These are phyloP conservation scores for Agelaius phoeniceus DNA, from an alignment of 2,113 vertebrate species.

Conservation along the genomic window DNA sequence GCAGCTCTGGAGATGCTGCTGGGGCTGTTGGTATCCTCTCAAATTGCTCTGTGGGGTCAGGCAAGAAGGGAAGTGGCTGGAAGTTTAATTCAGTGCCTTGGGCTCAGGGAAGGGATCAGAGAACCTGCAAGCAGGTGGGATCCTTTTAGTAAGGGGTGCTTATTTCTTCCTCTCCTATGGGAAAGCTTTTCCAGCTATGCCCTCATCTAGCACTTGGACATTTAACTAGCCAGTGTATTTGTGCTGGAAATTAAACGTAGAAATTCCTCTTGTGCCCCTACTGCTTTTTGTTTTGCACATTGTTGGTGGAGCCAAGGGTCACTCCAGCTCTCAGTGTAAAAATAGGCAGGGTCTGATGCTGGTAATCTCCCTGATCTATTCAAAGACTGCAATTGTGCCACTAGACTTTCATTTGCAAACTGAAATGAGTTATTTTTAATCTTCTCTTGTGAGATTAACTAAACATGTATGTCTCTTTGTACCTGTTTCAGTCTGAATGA, in stretches of 20 bases:
- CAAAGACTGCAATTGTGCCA: neutral
- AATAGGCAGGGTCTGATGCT: neutral
- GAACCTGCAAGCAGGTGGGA: neutral
- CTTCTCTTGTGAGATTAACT: constrained; percentile 1
- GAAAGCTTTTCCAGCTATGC: neutral
- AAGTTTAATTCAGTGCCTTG: neutral
- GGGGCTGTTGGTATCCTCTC: neutral
- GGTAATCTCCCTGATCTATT: neutral
- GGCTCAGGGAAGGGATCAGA: neutral
- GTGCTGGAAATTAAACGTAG: neutral
- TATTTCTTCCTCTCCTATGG: neutral
- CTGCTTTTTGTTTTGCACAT: neutral
- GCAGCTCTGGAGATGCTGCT: neutral
- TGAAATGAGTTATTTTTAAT: constrained; percentile 1
- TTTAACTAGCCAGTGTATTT: neutral
- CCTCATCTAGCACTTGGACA: neutral
- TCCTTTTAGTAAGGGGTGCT: neutral
- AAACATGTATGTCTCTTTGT: neutral
- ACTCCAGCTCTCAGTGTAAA: neutral
- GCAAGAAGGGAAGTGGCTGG: neutral
- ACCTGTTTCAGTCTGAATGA: neutral
- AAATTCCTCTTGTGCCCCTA: neutral
- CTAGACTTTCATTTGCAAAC: neutral
- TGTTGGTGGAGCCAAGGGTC: neutral
- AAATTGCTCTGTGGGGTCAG: neutral